Percentiles rank a stretch among this genome's conserved stretches.
phyloP scores from a whole-genome alignment of 2,888 invertebrate species.

The Polietes domitor region DNA sequence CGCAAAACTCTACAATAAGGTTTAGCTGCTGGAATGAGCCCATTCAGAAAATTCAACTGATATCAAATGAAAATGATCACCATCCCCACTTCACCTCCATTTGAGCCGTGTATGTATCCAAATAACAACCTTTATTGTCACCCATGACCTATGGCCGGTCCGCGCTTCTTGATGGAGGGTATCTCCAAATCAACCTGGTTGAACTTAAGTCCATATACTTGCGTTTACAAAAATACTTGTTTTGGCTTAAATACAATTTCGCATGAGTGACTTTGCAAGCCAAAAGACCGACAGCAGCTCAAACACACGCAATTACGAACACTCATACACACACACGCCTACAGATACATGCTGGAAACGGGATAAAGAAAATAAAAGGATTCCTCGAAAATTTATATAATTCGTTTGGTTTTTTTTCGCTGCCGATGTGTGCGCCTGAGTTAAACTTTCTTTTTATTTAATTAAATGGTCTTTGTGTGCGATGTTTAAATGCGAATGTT shows the following conservation, averaged over 20 bases:
- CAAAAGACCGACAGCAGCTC: constrained; percentile 4
- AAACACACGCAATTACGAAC: neutral
- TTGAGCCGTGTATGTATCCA: no score
- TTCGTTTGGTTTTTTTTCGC: neutral
- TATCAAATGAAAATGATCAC: no score
- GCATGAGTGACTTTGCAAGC: neutral
- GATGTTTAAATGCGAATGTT: constrained; percentile 25
- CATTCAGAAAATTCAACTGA: no score
- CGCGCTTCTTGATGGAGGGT: no score
- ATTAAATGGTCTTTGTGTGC: constrained; percentile 42
- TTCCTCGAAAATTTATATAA: constrained; percentile 6
- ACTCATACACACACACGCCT: neutral
- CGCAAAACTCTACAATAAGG: no score
- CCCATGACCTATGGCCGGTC: no score
- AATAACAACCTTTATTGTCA: no score
- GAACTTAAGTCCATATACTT: no score
- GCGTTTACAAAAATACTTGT: neutral
- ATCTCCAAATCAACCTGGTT: no score
- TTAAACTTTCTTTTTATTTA: constrained; percentile 34
- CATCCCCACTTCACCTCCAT: no score
- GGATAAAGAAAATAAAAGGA: constrained; percentile 1
- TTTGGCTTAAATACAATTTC: constrained; percentile 3
- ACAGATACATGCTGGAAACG: neutral
- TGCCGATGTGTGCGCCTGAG: neutral
- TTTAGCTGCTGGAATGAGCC: no score